Percentiles rank a stretch among this genome's conserved stretches.
Conservation (phyloP, 2,113 vertebrate species). For the Myrmecophaga tridactyla region DNA sequence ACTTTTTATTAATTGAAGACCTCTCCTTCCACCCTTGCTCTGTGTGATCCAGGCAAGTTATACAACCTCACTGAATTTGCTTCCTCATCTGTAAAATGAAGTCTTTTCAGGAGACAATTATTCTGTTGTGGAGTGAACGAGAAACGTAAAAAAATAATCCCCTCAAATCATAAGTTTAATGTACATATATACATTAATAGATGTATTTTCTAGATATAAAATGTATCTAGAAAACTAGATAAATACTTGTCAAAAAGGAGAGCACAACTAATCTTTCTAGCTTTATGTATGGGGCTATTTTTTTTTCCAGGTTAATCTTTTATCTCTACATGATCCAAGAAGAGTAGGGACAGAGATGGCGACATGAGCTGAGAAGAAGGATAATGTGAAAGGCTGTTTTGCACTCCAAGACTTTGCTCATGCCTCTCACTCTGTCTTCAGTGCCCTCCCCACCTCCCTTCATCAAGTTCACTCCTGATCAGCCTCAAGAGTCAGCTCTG, state of each 20-base stretch:
- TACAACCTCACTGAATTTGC: not conserved
- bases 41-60: not conserved
- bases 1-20: not conserved
- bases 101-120: not conserved
- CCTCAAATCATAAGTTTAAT: not conserved
- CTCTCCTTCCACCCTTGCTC: not conserved
- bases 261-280: slow-evolving; percentile 43
- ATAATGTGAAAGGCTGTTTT: not conserved
- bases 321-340: slow-evolving; percentile 25
- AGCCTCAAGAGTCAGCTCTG: not conserved
- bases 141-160: not conserved
- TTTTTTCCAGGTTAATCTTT: slow-evolving; percentile 37
- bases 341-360: not conserved
- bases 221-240: slow-evolving; percentile 25
- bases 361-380: not conserved
- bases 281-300: not conserved
- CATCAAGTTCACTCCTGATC: too few relatives aligned
- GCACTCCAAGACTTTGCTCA: not conserved
- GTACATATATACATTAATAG: not conserved
- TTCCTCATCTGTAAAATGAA: not conserved
- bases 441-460: not conserved
- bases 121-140: not conserved
- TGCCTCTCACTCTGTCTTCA: not conserved
- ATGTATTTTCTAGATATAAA: too few relatives aligned
- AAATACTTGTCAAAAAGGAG: slow-evolving; percentile 25